A percentile compares a stretch with the other conserved stretches of the same genome.
Conservation (phyloP, 2,113 vertebrate genomes). For the Micronycteris hirsuta region DNA sequence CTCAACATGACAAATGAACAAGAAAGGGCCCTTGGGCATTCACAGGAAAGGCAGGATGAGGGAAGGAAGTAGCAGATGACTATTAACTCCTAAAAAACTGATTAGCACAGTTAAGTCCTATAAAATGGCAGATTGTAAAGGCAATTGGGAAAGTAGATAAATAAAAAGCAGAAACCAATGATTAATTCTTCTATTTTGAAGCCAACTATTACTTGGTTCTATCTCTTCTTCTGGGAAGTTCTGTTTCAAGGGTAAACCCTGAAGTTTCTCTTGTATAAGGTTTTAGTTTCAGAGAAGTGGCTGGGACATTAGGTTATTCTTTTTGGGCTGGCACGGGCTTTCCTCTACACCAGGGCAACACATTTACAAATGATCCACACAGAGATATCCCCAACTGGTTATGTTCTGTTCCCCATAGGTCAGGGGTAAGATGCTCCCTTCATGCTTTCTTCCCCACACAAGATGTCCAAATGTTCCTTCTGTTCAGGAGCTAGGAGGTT, state of each 20-base stretch:
- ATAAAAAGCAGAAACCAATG: background rate
- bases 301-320: background rate
- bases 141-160: background rate
- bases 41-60: background rate
- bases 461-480: rapidly evolving
- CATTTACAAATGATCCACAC: background rate
- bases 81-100: background rate
- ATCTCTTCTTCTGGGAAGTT: background rate
- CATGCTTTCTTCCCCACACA: background rate
- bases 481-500: background rate
- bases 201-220: background rate
- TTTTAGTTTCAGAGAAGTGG: background rate
- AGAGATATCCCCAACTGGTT: rapidly evolving
- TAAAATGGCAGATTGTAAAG: background rate
- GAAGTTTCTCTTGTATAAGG: background rate
- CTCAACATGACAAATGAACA: background rate
- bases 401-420: background rate
- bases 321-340: background rate
- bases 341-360: background rate
- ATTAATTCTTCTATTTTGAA: background rate
- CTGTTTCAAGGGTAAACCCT: background rate
- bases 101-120: background rate
- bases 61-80: background rate
- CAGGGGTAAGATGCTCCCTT: background rate
- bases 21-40: conserved; percentile 5